Evolutionary conservation across 2,888 invertebrate genomes (phyloP), one percentile per base, ranked within the genome.

Genomic region (Vanessa cardui): DNA sequence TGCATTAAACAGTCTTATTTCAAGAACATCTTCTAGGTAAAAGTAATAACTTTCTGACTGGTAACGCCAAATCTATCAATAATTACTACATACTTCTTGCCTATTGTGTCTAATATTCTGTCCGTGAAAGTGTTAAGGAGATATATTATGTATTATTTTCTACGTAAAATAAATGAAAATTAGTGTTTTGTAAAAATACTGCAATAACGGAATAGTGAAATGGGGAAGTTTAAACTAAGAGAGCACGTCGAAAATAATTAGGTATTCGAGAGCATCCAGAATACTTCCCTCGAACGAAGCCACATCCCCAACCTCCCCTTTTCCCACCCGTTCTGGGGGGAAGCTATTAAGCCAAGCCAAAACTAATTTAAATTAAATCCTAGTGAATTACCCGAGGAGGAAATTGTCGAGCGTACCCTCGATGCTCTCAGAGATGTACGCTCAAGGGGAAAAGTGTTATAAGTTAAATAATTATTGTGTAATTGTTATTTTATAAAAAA

Each of bases 341-440:
- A 95, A 84, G 98, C 98, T 88, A 98, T 93, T 83, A 96, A 95
- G 78, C 98, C 98, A 93, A 99, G 99, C 90, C 97, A 90, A 94
- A 95, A 94, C 94, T 94, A 95, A 95, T 94, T 95, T 95, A 94
- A 95, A 95, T 95, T 94, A 95, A 95, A 95, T 95, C 95, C 94
- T 94, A 94, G 94, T 94, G 95, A 94, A 95, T 95, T 95, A 94
- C 94, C 94, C 87, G 90, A 91, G 84, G 92, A 92, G 92, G 92
- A 92, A 92, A 92, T 92, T 92, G 92, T 90, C 92, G 90, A 90
- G 92, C 89, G 89, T 85, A 90, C 92, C 92, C 92, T 87, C 89
- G 86, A 76, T 85, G 87, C 89, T 90, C 85, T 83, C 86, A 81
- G 86, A 87, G 83, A 80, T 72, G 89, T 86, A 91, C 81, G 66